Base-by-base conservation (phyloP, 2,113 vertebrate genomes). In the Bufo gargarizans region DNA sequence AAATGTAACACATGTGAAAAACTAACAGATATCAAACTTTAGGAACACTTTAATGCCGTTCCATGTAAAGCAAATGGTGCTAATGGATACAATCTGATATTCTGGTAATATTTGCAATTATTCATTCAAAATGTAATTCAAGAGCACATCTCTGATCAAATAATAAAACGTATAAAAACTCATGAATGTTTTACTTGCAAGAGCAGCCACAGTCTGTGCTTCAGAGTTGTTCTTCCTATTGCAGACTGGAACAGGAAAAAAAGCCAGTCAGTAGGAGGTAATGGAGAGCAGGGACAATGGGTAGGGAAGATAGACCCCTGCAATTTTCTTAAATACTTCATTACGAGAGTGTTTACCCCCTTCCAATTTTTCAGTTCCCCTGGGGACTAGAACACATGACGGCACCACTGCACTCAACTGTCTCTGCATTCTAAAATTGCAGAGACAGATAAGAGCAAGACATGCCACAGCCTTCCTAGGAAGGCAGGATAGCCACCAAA, bases 1-100 rank as follows among this genome's bases (percentile, higher is more conserved):
- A 59, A 85, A 83, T 16, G 59, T 67, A 83, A 85, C 49, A 85
- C 67, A 56, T 56, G 55, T 84, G 50, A 43, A 85, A 84, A 45
- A 56, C 19, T 11, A 56, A 74, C 50, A 72, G 63, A 72, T 49
- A 43, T 45, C 65, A 85, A 10, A 74, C 43, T 58, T 74, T 22
- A 69, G 33, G 63, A 69, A 55, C 5, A 13, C 63, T 59, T 58
- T 74, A 85, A 76, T 85, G 63, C 19, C n/a, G 43, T 45, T 20
- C 19, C 17, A 58, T 76, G 55, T 55, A 74, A 72, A 76, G 69
- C 47, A 45, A 59, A 59, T 45, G 67, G 14, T 33, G 7, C 65
- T 69, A 76, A 85, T 76, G 53, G 22, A 71, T 53, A 22, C 20
- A 4, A 14, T 16, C 45, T 19, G 49, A 17, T 13, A 3, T 69